A percentile compares a stretch with the other conserved stretches of the same genome.
Evolutionary conservation across 2,797 vertebrate genomes (phyloP).

Genomic region (Scolopax rusticola): DNA sequence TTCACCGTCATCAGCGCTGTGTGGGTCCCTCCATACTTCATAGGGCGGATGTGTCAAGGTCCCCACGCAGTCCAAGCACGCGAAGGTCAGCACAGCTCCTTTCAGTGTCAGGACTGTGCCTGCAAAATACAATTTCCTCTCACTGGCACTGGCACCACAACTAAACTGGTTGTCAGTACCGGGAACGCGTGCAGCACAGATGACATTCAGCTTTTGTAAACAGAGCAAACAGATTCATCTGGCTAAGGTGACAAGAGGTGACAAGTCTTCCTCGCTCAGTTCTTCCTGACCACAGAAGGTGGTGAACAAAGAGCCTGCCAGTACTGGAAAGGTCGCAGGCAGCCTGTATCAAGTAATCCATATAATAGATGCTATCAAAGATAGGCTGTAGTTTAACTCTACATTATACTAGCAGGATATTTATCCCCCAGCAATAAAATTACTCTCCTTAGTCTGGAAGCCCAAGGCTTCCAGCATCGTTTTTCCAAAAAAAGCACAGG

Average conservation of each 20-base stretch:
- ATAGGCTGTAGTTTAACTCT: background rate
- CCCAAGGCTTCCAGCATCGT: background rate
- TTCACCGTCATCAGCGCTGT: constrained; percentile 88
- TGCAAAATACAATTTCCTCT: constrained; percentile 67
- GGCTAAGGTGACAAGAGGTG: background rate
- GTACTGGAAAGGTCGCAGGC: background rate
- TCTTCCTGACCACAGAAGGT: background rate
- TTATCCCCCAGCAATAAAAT: background rate
- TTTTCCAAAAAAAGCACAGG: background rate
- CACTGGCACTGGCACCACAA: background rate
- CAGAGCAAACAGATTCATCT: background rate
- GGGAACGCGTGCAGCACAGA: accelerated
- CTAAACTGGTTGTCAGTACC: background rate
- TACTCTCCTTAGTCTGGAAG: background rate
- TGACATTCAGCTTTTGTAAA: background rate
- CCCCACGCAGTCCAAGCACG: constrained; percentile 91
- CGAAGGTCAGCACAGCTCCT: constrained; percentile 90
- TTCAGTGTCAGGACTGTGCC: constrained; percentile 92
- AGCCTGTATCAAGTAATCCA: background rate
- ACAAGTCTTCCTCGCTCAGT: background rate
- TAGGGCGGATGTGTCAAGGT: constrained; percentile 88
- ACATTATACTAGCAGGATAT: background rate
- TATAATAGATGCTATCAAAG: background rate
- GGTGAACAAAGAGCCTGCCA: background rate
- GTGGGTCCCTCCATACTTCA: constrained; percentile 93